Conservation (phyloP, 2,888 invertebrate species). For the Eurytoma adleriae region DNA sequence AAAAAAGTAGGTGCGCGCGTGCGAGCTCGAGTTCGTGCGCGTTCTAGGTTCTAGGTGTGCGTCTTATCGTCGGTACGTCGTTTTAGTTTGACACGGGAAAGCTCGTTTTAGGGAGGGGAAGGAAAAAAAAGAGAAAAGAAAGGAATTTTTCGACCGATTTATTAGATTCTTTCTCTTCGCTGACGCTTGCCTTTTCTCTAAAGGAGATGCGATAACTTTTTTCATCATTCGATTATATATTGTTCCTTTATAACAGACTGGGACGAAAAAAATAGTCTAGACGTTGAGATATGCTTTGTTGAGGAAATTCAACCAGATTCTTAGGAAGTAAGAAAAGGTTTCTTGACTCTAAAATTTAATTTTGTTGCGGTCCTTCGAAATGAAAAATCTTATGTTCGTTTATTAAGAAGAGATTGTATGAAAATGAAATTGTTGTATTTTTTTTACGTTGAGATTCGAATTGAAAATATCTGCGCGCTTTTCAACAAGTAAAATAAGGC, state of each 20-base stretch:
- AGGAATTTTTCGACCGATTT: slow-evolving; percentile 7
- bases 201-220: not conserved
- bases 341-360: too few species aligned
- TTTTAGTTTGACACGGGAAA: slow-evolving; percentile 19
- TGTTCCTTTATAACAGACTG: not conserved
- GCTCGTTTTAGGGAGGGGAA: slow-evolving; percentile 1
- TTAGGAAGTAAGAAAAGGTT: too few species aligned
- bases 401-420: too few species aligned
- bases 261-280: not conserved
- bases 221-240: not conserved
- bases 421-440: too few species aligned
- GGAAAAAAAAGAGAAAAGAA: not conserved
- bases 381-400: too few species aligned
- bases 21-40: not conserved
- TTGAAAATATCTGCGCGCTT: too few species aligned
- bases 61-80: slow-evolving; percentile 3
- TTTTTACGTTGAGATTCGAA: too few species aligned
- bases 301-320: too few species aligned
- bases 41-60: slow-evolving; percentile 7
- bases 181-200: slow-evolving; percentile 10
- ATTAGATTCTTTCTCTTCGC: slow-evolving; percentile 3
- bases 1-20: not conserved
- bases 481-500: too few species aligned
- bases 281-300: too few species aligned
- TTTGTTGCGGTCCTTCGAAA: too few species aligned